Conservation (phyloP, 2,113 vertebrate species). For the Channa maculata region DNA sequence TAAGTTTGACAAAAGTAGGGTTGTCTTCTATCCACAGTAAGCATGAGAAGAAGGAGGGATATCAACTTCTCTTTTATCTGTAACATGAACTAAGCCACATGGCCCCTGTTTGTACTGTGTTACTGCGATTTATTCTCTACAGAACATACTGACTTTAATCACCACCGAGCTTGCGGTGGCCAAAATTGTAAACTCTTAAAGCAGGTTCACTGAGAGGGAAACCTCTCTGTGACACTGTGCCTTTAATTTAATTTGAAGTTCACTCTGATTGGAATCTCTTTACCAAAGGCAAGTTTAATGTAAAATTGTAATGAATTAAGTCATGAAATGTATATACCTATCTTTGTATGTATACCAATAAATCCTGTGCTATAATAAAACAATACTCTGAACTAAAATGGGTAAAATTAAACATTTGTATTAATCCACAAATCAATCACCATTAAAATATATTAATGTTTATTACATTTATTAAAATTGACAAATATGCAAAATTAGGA, state of each 20-base stretch:
- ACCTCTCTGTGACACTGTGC: slow-evolving; percentile 54
- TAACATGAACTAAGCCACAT: slow-evolving; percentile 45
- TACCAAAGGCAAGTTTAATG: slow-evolving; percentile 68
- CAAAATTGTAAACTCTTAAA: slow-evolving; percentile 62
- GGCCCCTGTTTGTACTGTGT: slow-evolving; percentile 66
- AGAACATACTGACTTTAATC: slow-evolving; percentile 65
- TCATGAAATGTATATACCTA: slow-evolving; percentile 80
- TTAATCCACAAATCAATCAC: slow-evolving; percentile 77
- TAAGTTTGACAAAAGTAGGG: slow-evolving; percentile 49
- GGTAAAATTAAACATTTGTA: slow-evolving; percentile 81
- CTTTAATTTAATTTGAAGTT: slow-evolving; percentile 64
- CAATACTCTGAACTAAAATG: slow-evolving; percentile 77
- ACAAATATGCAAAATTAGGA: slow-evolving; percentile 78
- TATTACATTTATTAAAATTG: slow-evolving; percentile 70
- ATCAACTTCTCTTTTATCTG: slow-evolving; percentile 52
- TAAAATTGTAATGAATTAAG: slow-evolving; percentile 72
- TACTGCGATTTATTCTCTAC: slow-evolving; percentile 67
- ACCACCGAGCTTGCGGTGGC: slow-evolving; percentile 36
- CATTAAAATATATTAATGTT: slow-evolving; percentile 74
- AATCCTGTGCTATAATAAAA: slow-evolving; percentile 81
- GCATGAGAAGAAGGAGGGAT: slow-evolving; percentile 49
- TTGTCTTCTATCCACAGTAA: slow-evolving; percentile 54
- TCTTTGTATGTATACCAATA: slow-evolving; percentile 83
- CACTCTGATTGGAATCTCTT: slow-evolving; percentile 60
- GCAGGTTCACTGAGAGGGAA: slow-evolving; percentile 34